These are phyloP conservation scores for Trichopoda pennipes DNA, from an alignment of 2,888 invertebrate species.

Conservation along the genomic window DNA sequence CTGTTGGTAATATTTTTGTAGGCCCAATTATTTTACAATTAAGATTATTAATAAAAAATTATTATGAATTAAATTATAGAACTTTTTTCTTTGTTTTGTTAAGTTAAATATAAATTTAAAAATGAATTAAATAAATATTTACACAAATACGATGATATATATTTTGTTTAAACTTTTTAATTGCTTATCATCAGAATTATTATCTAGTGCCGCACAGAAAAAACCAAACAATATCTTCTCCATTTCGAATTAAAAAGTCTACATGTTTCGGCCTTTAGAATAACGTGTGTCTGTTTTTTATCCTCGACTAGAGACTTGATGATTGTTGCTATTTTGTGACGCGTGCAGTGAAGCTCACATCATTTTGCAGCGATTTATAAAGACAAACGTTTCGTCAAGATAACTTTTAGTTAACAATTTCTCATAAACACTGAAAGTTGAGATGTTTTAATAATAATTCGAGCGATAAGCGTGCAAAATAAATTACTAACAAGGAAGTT, in stretches of 20 bases:
- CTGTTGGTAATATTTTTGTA: too few species aligned
- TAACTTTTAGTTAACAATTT: conserved; percentile 65
- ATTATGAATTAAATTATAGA: not conserved
- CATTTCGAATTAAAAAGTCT: not conserved
- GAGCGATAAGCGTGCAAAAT: conserved; percentile 7
- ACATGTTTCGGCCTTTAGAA: conserved; percentile 38
- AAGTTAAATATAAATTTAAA: not conserved
- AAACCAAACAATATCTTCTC: conserved; percentile 22
- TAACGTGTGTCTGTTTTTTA: conserved; percentile 2
- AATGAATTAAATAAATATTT: conserved; percentile 35
- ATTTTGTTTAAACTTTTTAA: conserved; percentile 17
- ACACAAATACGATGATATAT: conserved; percentile 8
- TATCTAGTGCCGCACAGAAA: conserved; percentile 53
- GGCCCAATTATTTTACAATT: not conserved
- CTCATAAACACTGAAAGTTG: conserved; percentile 60
- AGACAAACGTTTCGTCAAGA: conserved; percentile 50
- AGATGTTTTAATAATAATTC: conserved; percentile 3
- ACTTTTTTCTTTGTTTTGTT: not conserved
- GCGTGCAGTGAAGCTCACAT: not conserved
- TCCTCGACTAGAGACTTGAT: conserved; percentile 4
- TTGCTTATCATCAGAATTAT: conserved; percentile 54
- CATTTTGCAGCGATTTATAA: conserved; percentile 63
- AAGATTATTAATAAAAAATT: not conserved
- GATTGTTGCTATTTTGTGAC: conserved; percentile 7
- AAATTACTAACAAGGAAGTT: conserved; percentile 2